Percentiles rank a stretch among this genome's conserved stretches.
Conservation (phyloP, 2,888 invertebrate species). For the Eristalis pertinax region DNA sequence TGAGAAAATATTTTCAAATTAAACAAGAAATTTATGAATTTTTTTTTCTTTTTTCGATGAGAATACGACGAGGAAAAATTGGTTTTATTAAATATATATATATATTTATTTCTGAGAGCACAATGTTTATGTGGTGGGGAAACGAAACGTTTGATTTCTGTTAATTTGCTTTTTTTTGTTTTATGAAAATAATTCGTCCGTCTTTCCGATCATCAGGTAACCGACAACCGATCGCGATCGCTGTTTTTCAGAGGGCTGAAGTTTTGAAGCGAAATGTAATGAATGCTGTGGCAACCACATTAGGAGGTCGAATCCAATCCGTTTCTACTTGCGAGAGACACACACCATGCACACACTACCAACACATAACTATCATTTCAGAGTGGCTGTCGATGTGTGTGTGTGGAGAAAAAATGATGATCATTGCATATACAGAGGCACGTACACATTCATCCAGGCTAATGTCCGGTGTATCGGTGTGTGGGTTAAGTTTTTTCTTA, state of each 20-base stretch:
- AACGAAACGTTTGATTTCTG: background rate
- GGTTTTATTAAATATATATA: background rate
- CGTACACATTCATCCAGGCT: background rate
- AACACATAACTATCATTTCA: background rate
- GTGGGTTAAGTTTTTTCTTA: conserved; percentile 2
- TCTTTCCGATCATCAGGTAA: conserved; percentile 66
- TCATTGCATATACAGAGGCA: conserved; percentile 8
- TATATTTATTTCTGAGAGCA: background rate
- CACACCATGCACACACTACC: conserved; percentile 8
- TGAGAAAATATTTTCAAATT: conserved; percentile 12
- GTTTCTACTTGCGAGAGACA: conserved; percentile 58
- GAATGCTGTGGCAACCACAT: conserved; percentile 71
- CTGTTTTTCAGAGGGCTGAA: conserved; percentile 71
- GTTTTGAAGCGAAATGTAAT: conserved; percentile 71
- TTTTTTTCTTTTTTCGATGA: conserved; percentile 3
- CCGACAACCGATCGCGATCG: conserved; percentile 71
- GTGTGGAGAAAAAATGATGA: conserved; percentile 29
- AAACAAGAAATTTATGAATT: conserved; percentile 1
- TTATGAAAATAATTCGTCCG: conserved; percentile 56
- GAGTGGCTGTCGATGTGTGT: background rate
- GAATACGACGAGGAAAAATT: background rate
- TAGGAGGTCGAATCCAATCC: conserved; percentile 71
- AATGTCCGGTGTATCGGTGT: conserved; percentile 1
- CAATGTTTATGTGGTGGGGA: background rate
- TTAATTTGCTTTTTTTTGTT: conserved; percentile 21